Percentiles rank a stretch among this genome's conserved stretches.
These are phyloP conservation scores for Ruditapes philippinarum DNA, from an alignment of 1,140 invertebrate genomes.

Conservation along the genomic window DNA sequence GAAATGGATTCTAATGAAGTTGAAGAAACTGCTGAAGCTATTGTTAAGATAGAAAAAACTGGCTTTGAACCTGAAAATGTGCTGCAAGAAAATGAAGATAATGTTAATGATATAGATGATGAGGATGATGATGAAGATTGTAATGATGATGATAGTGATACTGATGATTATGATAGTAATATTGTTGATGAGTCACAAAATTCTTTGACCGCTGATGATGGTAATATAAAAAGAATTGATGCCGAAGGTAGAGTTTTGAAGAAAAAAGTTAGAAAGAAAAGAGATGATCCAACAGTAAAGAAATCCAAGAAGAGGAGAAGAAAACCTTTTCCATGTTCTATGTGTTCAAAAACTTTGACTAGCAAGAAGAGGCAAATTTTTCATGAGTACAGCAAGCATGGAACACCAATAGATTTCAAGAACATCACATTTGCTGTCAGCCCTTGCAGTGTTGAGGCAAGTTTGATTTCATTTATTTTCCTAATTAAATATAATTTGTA, in stretches of 20 bases:
- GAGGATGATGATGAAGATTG: conserved; percentile 23
- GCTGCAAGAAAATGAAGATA: background rate
- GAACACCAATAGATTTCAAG: conserved; percentile 55
- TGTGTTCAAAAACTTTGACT: conserved; percentile 46
- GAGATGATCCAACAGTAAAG: background rate
- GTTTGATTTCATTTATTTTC: no score
- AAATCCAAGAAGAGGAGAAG: conserved; percentile 20
- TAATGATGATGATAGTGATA: conserved; percentile 30
- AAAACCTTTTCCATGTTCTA: conserved; percentile 44
- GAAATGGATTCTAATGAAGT: background rate
- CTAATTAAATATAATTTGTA: no score
- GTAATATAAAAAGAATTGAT: conserved; percentile 8
- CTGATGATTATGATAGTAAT: conserved; percentile 37
- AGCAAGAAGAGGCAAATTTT: conserved; percentile 53
- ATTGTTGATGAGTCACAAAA: background rate
- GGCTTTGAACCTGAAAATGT: background rate
- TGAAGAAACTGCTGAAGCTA: background rate
- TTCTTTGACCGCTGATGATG: background rate
- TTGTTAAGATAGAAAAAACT: conserved; percentile 30
- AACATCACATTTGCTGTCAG: conserved; percentile 27
- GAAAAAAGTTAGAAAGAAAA: conserved; percentile 8
- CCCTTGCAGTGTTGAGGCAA: conserved; percentile 44
- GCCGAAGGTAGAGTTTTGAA: background rate
- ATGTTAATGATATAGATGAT: background rate
- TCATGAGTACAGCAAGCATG: conserved; percentile 65